Evolutionary conservation across 1,140 invertebrate genomes (phyloP), one percentile per base, ranked within the genome.

Genomic region (Drosophila asahinai): DNA sequence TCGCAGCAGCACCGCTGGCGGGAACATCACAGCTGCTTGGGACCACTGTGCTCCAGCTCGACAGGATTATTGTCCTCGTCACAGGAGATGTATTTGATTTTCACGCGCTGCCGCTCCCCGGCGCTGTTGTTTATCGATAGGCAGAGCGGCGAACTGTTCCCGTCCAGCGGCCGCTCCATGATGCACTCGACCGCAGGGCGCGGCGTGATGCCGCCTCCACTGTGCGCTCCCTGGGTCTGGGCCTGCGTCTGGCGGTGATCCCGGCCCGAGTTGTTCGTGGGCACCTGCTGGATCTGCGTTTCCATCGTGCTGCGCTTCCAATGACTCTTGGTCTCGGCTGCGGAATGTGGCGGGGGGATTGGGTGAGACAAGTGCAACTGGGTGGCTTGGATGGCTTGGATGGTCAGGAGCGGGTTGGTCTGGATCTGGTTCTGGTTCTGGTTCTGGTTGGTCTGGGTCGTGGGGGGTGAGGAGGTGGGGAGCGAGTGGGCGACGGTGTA

Each of bases 291-390:
- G 43, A 92, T 91, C 73, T 92, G 91, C 22, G 91, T 92, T 57
- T 92, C 91, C 83, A 92, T 92, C 17, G 91, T 92, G 68, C 91
- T 92, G 49, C 91, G 89, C 43, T 92, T 92, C 91, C 91, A 92
- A 57, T 86, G 81, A 54, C 79, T 80, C 57, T 92, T 92, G n/a
- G 61, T 64, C 43, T 92, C 87, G 22, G 70, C 89, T 92, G 70
- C 36, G 62, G 71, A 68, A 74, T 58, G 52, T 49, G 42, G 63
- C 61, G 51, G 42, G 61, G 64, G 51, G 48, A 42, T 59, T 60
- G 70, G 57, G 57, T 67, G 27, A 60, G 51, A 40, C 43, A 65
- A 55, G 38, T 33, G 45, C 8, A 25, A 60, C 59, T 55, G 55
- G 22, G 22, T 25, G 62, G 55, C 27, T 38, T 43, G 36, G 38